Evolutionary conservation across 2,113 vertebrate genomes (phyloP).

Genomic region (Tachycineta bicolor): DNA sequence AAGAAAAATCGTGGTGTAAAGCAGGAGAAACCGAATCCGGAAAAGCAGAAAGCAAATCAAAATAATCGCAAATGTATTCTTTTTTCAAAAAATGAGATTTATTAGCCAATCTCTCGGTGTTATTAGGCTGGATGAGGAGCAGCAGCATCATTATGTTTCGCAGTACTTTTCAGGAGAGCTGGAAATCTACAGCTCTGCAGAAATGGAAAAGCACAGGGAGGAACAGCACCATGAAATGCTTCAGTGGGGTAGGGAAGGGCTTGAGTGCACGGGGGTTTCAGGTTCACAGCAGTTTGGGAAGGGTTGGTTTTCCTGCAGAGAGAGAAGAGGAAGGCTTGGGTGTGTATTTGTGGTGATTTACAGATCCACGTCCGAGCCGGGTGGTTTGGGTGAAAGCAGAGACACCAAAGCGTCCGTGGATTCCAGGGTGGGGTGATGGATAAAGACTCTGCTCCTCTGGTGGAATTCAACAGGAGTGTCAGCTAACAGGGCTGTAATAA

Average conservation of each 20-base stretch:
- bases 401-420: not conserved
- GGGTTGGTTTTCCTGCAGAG: not conserved
- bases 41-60: constrained; percentile 30
- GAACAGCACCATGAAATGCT: constrained; percentile 6
- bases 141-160: not conserved
- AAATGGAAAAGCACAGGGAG: not conserved
- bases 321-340: not conserved
- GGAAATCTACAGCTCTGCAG: constrained; percentile 35
- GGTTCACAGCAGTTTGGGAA: not conserved
- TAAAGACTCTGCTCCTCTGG: not conserved
- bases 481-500: not conserved
- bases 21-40: not conserved
- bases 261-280: not conserved
- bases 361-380: not conserved
- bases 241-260: not conserved
- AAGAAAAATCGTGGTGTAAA: not conserved
- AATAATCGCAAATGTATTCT: not conserved
- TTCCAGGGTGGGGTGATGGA: not conserved
- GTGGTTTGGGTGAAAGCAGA: not conserved
- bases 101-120: constrained; percentile 26
- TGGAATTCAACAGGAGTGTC: not conserved
- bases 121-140: not conserved
- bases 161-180: not conserved
- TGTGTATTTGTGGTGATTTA: not conserved
- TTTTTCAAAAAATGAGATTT: constrained; percentile 31